phyloP scores from a whole-genome alignment of 1,140 invertebrate species.

The Anastatus disparis region DNA sequence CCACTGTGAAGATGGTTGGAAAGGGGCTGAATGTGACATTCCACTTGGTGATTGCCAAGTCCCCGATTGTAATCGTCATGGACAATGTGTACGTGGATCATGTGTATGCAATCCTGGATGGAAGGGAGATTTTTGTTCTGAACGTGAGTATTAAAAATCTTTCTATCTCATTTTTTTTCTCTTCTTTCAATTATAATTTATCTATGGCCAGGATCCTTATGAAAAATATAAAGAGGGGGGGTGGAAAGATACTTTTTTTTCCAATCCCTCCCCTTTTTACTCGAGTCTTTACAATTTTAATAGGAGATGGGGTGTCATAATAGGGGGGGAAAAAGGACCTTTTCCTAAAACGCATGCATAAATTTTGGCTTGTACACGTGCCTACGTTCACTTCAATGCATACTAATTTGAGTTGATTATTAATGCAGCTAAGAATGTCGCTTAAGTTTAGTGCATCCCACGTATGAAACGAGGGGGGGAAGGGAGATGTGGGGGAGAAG shows the following conservation, averaged over 20 bases:
- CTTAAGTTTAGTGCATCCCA: neutral
- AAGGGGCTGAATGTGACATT: slow-evolving; percentile 95
- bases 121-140: slow-evolving; percentile 86
- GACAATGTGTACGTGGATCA: slow-evolving; percentile 87
- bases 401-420: slow-evolving; percentile 30
- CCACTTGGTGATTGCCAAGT: slow-evolving; percentile 91
- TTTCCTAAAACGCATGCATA: slow-evolving; percentile 2
- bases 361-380: too few species aligned
- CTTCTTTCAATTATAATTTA: slow-evolving; percentile 1
- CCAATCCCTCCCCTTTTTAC: too few species aligned
- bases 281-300: too few species aligned
- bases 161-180: neutral
- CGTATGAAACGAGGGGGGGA: too few species aligned
- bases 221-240: too few species aligned
- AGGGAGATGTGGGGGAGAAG: too few species aligned
- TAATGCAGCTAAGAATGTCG: neutral
- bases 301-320: too few species aligned
- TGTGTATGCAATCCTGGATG: slow-evolving; percentile 91
- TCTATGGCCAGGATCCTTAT: neutral
- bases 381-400: slow-evolving; percentile 10
- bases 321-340: neutral
- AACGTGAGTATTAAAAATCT: slow-evolving; percentile 72
- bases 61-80: slow-evolving; percentile 91
- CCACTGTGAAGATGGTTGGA: slow-evolving; percentile 96
- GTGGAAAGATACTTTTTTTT: too few species aligned